Conservation (phyloP, 2,797 vertebrate genomes). For the Melanotaenia trifasciata region DNA sequence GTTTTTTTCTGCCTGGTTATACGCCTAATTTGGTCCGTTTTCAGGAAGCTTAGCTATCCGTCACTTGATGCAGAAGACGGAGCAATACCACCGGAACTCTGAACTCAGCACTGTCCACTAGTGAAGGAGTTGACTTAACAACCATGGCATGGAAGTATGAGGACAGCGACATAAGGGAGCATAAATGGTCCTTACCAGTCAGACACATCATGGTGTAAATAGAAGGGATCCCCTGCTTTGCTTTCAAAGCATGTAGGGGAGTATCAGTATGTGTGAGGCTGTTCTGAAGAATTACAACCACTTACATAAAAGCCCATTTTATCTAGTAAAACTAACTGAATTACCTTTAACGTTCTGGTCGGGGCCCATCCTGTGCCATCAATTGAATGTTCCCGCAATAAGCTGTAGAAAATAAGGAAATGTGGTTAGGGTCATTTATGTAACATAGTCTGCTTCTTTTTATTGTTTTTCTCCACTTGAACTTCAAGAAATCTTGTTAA, state of each 20-base stretch:
- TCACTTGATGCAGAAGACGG: too few species aligned
- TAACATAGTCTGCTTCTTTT: background rate
- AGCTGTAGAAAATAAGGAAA: constrained; percentile 79
- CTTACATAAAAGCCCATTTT: background rate
- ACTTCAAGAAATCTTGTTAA: background rate
- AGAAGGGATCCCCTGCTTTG: background rate
- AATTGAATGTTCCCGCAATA: constrained; percentile 98
- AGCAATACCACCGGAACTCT: too few species aligned
- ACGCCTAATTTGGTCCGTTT: too few species aligned
- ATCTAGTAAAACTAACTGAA: background rate
- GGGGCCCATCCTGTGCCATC: constrained; percentile 99
- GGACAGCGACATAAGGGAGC: too few species aligned
- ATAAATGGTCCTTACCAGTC: background rate
- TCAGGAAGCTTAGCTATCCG: too few species aligned
- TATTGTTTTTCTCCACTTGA: background rate
- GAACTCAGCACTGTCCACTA: too few species aligned
- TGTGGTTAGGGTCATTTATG: background rate
- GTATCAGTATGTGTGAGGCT: background rate
- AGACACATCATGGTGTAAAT: background rate
- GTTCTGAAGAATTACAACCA: background rate
- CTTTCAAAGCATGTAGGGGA: background rate
- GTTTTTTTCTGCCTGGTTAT: too few species aligned
- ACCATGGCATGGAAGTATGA: too few species aligned
- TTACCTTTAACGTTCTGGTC: constrained; percentile 96
- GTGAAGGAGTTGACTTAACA: too few species aligned